Conservation (phyloP, 2,113 vertebrate species). For the Emydura subglobosa region DNA sequence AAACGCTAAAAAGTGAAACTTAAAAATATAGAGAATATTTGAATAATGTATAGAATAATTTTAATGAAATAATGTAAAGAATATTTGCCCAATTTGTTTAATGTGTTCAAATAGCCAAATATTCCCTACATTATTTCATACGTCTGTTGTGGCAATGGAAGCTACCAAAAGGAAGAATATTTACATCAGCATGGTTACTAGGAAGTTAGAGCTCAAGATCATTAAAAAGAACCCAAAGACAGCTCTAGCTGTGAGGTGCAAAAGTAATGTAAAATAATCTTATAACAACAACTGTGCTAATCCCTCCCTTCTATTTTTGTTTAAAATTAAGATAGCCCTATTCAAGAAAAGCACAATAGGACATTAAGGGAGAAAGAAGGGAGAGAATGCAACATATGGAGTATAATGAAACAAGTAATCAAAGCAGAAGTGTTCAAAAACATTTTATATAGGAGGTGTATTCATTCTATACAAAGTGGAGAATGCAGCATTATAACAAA, state of each 20-base stretch:
- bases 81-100: background rate
- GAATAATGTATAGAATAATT: background rate
- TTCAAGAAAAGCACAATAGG: background rate
- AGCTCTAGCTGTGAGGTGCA: background rate
- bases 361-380: background rate
- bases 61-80: background rate
- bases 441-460: background rate
- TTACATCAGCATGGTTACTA: background rate
- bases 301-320: background rate
- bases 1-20: background rate
- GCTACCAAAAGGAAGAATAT: background rate
- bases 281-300: background rate
- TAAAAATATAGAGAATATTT: background rate
- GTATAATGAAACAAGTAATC: background rate
- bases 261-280: background rate
- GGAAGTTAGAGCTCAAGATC: background rate
- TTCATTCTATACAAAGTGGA: background rate
- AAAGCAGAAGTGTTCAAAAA: background rate
- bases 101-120: background rate
- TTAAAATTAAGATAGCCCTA: fast-evolving
- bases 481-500: background rate
- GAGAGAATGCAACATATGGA: background rate
- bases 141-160: background rate
- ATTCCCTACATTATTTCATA: background rate
- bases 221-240: background rate